phyloP scores from a whole-genome alignment of 2,113 vertebrate species.

The Carassius carassius region DNA sequence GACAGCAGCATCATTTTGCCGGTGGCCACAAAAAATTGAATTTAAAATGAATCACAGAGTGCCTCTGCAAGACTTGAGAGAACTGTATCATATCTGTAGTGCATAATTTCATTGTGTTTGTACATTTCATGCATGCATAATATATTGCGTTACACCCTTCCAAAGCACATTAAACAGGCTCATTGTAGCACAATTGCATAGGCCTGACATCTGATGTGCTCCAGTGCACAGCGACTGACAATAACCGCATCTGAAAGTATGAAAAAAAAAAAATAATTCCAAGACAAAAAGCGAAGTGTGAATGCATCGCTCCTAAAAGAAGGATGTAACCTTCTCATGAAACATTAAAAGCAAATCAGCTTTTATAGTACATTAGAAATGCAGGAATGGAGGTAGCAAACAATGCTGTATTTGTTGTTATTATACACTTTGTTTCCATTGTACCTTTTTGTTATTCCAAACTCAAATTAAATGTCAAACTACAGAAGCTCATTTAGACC shows the following conservation, averaged over 20 bases:
- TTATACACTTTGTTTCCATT: conserved; percentile 36
- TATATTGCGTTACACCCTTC: conserved; percentile 56
- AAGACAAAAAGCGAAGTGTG: conserved; percentile 49
- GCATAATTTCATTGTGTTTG: conserved; percentile 68
- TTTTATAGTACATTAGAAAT: conserved; percentile 49
- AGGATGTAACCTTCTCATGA: conserved; percentile 31
- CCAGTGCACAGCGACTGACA: conserved; percentile 43
- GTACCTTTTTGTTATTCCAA: conserved; percentile 20
- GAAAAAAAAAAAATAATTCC: conserved; percentile 55
- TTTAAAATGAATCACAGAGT: conserved; percentile 73
- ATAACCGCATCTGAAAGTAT: conserved; percentile 46
- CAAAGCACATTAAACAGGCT: conserved; percentile 55
- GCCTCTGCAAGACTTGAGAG: conserved; percentile 71
- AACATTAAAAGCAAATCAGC: conserved; percentile 46
- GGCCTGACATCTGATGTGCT: conserved; percentile 55
- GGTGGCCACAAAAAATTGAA: conserved; percentile 65
- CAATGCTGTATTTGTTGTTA: background rate
- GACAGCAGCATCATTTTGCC: conserved; percentile 68
- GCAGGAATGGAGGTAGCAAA: conserved; percentile 10
- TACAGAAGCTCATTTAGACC: conserved; percentile 34
- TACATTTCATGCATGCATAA: conserved; percentile 68
- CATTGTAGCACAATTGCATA: conserved; percentile 42
- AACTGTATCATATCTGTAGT: conserved; percentile 70
- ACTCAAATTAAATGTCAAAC: conserved; percentile 45
- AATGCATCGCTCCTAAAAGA: conserved; percentile 18